These are phyloP conservation scores for Aspiorhynchus laticeps DNA, from an alignment of 2,113 vertebrate genomes.

Conservation along the genomic window DNA sequence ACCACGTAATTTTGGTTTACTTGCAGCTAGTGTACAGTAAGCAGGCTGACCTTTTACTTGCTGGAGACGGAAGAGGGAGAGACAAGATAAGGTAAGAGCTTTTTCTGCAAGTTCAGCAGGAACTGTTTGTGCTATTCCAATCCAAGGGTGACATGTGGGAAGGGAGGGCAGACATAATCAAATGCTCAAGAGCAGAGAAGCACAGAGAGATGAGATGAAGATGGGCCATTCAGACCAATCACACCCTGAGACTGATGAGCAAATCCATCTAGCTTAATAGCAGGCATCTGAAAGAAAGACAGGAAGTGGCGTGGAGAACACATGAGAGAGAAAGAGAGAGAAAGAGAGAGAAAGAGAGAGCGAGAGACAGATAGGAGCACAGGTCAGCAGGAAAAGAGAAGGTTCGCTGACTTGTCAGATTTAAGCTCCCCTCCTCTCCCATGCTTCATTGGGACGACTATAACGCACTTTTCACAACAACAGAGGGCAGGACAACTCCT, in stretches of 20 bases:
- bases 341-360: conserved; percentile 28
- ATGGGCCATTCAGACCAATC: conserved; percentile 34
- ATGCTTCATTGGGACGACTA: conserved; percentile 45
- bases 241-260: conserved; percentile 10
- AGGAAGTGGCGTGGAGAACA: conserved; percentile 58
- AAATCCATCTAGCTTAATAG: conserved; percentile 42
- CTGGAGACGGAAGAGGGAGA: conserved; percentile 19
- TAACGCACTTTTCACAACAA: conserved; percentile 13
- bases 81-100: conserved; percentile 32
- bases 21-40: conserved; percentile 33
- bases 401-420: conserved; percentile 55
- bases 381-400: conserved; percentile 60
- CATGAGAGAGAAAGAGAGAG: conserved; percentile 24
- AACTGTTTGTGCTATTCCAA: conserved; percentile 68
- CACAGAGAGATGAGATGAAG: conserved; percentile 42
- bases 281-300: conserved; percentile 66
- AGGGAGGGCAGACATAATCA: conserved; percentile 54
- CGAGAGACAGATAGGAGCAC: conserved; percentile 41
- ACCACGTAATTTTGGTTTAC: conserved; percentile 46
- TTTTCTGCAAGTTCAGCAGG: conserved; percentile 66
- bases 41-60: conserved; percentile 46
- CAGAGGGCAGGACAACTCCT: not conserved
- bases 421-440: conserved; percentile 25
- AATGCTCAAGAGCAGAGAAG: conserved; percentile 56
- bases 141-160: conserved; percentile 54